A percentile compares a stretch with the other conserved stretches of the same genome.
These are phyloP conservation scores for Plestiodon gilberti DNA, from an alignment of 2,113 vertebrate genomes.

Conservation along the genomic window DNA sequence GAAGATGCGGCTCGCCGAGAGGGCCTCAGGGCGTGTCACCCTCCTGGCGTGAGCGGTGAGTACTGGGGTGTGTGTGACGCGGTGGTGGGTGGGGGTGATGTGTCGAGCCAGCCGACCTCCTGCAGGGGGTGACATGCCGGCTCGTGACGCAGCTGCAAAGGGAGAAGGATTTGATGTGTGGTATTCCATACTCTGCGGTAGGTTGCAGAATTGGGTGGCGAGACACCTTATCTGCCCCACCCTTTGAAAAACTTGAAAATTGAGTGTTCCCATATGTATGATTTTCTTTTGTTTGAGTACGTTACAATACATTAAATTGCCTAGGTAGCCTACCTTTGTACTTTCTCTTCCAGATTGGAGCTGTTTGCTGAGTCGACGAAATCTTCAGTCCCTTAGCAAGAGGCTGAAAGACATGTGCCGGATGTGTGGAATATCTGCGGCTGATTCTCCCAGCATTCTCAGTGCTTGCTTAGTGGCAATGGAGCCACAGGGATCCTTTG, in stretches of 20 bases:
- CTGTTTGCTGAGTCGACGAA: constrained; percentile 93
- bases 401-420: constrained; percentile 96
- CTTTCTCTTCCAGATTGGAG: constrained; percentile 90
- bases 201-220: neutral
- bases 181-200: too few species aligned
- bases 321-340: neutral
- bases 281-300: neutral
- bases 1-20: too few species aligned
- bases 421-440: constrained; percentile 96
- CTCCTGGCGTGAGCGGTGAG: too few species aligned
- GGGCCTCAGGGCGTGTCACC: too few species aligned
- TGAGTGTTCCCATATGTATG: neutral
- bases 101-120: too few species aligned
- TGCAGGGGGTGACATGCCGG: too few species aligned
- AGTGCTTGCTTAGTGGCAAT: constrained; percentile 96
- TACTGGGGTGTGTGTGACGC: too few species aligned
- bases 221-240: neutral
- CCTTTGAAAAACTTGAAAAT: neutral
- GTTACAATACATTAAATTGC: neutral
- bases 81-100: too few species aligned
- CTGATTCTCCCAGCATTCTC: constrained; percentile 96
- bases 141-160: too few species aligned
- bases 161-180: too few species aligned
- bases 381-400: constrained; percentile 93
- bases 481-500: constrained; percentile 96